phyloP scores from a whole-genome alignment of 2,797 vertebrate species.

The Ateles fusciceps region DNA sequence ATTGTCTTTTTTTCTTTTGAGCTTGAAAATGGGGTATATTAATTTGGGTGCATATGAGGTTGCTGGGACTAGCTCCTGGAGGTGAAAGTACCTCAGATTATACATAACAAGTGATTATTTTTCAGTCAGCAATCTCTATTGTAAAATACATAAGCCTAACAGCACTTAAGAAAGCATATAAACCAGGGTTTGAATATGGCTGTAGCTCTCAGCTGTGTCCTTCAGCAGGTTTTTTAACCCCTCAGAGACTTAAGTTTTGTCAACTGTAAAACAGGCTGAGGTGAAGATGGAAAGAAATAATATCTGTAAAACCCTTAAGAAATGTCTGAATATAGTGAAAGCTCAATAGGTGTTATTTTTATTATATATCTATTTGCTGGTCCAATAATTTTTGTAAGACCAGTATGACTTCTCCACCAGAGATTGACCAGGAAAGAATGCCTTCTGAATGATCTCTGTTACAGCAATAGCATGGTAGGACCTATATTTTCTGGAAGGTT shows the following conservation, averaged over 20 bases:
- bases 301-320: not conserved
- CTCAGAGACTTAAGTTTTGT: not conserved
- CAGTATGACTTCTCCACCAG: not conserved
- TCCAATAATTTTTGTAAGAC: not conserved
- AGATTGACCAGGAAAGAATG: not conserved
- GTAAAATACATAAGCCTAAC: not conserved
- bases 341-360: not conserved
- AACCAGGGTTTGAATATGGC: not conserved
- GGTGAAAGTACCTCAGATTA: not conserved
- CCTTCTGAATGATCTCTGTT: not conserved
- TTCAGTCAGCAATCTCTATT: not conserved
- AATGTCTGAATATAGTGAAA: not conserved
- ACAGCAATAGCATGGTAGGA: not conserved
- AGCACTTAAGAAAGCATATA: not conserved
- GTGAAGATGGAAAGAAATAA: not conserved
- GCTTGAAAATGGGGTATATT: not conserved
- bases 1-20: not conserved
- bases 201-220: not conserved
- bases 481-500: not conserved
- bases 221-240: not conserved
- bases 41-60: not conserved
- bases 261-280: not conserved
- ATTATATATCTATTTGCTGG: not conserved
- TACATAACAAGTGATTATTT: not conserved
- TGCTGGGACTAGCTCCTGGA: not conserved